Evolutionary conservation across 1,140 invertebrate genomes (phyloP), one percentile per base, ranked within the genome.

Genomic region (Drosophila rhopaloa): DNA sequence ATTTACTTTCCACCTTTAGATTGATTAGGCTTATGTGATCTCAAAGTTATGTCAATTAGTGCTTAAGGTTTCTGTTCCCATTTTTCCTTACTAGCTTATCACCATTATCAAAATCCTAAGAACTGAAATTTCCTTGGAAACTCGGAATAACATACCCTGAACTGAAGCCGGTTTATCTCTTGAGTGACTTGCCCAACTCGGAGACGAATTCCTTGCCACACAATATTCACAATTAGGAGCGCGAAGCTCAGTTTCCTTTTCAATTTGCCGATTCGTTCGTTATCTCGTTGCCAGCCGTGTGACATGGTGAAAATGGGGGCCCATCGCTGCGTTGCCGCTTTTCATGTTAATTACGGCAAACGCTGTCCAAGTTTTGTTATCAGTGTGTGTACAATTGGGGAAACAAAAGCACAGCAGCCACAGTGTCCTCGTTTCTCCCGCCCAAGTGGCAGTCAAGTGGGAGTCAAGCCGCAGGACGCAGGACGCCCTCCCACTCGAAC

Each of bases 321-420:
- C 47, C 56, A 32, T 32, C 29, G 29, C 29, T 8, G 29, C 29
- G 29, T 32, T 32, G 76, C 40, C 56, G 43, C 67, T 63, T 76
- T 74, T 73, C 76, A 55, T 57, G 51, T 68, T 74, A 67, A 79
- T 79, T 79, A 74, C 76, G 53, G 48, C 70, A 63, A 73, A 67
- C 54, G 60, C 58, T 66, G 61, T 67, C 68, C 61, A 79, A 72
- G 68, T 79, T 79, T 79, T 79, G 61, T 60, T 60, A 58, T 61
- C 77, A 58, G 58, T 32, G 37, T 41, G 54, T 47, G 50, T 46
- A 47, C 32, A 53, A 76, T 41, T 53, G 54, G 14, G 9, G 29
- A 48, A 53, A 53, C 70, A 73, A 67, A 73, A 76, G 73, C 72
- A 72, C 55, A 72, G 55, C 68, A 51, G 46, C 38, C 48, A 40